These are phyloP conservation scores for Raphicerus campestris DNA, from an alignment of 2,113 vertebrate genomes.

Conservation along the genomic window DNA sequence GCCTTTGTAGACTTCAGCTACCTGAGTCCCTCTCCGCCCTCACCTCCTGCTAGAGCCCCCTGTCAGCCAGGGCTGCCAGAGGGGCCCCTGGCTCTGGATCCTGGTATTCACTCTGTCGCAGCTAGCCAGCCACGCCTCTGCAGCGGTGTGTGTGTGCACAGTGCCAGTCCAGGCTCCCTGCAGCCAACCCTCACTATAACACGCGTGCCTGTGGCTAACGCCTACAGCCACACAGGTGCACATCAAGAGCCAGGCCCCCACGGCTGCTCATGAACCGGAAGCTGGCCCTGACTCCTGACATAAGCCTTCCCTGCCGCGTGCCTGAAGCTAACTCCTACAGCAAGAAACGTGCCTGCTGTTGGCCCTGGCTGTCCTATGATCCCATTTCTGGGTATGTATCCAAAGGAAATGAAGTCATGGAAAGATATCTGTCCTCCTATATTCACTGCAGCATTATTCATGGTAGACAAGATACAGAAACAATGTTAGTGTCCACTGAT, in stretches of 20 bases:
- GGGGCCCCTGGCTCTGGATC: neutral
- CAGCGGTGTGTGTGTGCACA: neutral
- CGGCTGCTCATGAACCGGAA: neutral
- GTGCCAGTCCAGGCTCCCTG: neutral
- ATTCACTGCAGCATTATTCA: neutral
- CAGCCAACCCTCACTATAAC: fast-evolving
- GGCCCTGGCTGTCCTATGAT: neutral
- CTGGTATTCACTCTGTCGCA: neutral
- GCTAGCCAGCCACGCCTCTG: neutral
- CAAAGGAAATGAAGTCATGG: neutral
- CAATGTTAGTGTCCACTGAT: neutral
- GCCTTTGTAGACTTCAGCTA: neutral
- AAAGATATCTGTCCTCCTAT: neutral
- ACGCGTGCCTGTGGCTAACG: neutral
- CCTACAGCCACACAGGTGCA: neutral
- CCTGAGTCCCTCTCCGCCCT: neutral
- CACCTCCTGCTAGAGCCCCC: neutral
- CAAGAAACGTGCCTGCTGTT: neutral
- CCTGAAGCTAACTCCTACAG: neutral
- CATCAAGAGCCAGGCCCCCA: neutral
- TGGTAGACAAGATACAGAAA: neutral
- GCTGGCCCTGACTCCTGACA: neutral
- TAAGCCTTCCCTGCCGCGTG: too few relatives aligned
- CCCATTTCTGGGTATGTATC: neutral
- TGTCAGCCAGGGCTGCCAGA: neutral